Percentiles rank a stretch among this genome's conserved stretches.
Evolutionary conservation across 2,888 invertebrate species (phyloP).

Genomic region (Leptopilina myrica): DNA sequence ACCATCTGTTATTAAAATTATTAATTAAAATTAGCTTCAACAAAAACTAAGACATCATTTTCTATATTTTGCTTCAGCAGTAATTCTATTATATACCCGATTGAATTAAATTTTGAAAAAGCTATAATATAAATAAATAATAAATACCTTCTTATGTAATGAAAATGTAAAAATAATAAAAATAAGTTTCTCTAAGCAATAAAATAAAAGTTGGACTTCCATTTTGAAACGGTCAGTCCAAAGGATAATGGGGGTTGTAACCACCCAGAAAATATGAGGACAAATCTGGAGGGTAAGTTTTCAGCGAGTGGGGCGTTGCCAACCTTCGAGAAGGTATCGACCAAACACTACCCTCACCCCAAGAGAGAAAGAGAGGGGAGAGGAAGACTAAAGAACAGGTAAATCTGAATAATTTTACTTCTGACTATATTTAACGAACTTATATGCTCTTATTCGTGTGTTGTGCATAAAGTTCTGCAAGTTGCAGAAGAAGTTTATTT

Average conservation of each 20-base stretch:
- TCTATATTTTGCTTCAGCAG: no score
- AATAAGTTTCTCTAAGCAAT: neutral
- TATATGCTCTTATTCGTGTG: neutral
- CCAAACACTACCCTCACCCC: slow-evolving; percentile 66
- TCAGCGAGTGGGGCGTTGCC: slow-evolving; percentile 67
- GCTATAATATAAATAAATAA: no score
- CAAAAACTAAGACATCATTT: no score
- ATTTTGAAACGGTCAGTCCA: slow-evolving; percentile 41
- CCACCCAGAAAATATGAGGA: slow-evolving; percentile 46
- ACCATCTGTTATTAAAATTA: no score
- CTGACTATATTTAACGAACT: slow-evolving; percentile 28
- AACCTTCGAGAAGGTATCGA: slow-evolving; percentile 70
- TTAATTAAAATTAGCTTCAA: no score
- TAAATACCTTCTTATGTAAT: no score
- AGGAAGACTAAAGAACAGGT: slow-evolving; percentile 35
- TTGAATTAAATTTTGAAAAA: no score
- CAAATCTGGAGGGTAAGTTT: slow-evolving; percentile 55
- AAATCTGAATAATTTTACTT: slow-evolving; percentile 59
- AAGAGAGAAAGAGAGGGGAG: slow-evolving; percentile 38
- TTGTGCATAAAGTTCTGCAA: neutral
- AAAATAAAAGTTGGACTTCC: neutral
- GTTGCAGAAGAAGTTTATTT: neutral
- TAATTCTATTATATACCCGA: no score
- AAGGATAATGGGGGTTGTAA: neutral
- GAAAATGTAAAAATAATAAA: no score